phyloP scores from a whole-genome alignment of 2,113 vertebrate species.

The Phocoena phocoena region DNA sequence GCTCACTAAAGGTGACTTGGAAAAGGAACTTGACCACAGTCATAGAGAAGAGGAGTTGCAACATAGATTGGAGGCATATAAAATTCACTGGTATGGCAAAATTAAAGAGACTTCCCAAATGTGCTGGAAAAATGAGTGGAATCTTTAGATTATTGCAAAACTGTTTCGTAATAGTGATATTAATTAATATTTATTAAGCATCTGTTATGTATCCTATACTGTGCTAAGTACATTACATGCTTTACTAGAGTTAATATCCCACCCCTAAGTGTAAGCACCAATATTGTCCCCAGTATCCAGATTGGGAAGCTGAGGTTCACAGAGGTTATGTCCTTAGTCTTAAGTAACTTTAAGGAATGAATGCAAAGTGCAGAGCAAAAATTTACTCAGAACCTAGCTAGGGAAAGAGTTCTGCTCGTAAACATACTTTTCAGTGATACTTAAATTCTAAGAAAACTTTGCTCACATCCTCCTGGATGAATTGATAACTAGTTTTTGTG shows the following conservation, averaged over 20 bases:
- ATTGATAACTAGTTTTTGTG: neutral
- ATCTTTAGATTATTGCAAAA: constrained; percentile 4
- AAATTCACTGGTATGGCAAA: neutral
- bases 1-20: neutral
- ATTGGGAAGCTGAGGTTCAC: neutral
- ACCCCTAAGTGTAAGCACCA: neutral
- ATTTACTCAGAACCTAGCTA: neutral
- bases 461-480: constrained; percentile 24
- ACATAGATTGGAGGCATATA: constrained; percentile 1
- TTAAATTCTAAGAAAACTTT: constrained; percentile 45
- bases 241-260: neutral
- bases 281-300: neutral
- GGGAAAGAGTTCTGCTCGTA: neutral
- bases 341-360: neutral
- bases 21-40: constrained; percentile 16
- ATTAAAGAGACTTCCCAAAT: constrained; percentile 1
- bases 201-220: neutral
- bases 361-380: neutral
- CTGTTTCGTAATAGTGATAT: neutral
- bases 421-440: neutral
- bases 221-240: neutral
- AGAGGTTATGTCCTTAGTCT: neutral
- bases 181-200: neutral
- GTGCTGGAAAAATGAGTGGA: neutral
- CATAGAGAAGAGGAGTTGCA: constrained; percentile 17